A percentile compares a stretch with the other conserved stretches of the same genome.
Conservation (phyloP, 2,113 vertebrate genomes). For the Gymnarchus niloticus region DNA sequence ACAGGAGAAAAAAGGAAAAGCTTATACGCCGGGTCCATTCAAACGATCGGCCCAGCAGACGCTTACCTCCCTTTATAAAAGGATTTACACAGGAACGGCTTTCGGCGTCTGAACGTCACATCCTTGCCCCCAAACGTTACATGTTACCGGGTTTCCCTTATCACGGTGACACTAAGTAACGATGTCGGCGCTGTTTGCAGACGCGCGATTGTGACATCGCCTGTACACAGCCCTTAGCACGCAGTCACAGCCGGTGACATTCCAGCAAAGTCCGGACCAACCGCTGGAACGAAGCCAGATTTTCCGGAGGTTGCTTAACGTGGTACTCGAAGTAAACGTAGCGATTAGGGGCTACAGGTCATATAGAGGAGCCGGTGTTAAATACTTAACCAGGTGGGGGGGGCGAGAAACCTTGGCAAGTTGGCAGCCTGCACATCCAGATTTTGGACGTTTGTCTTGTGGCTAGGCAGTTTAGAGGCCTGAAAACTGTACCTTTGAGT, state of each 20-base stretch:
- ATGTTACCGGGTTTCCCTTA: not conserved
- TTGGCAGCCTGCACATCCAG: too few relatives aligned
- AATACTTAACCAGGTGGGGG: too few relatives aligned
- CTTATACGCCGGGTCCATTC: not conserved
- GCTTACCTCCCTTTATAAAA: not conserved
- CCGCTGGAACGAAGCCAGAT: not conserved
- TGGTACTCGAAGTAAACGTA: not conserved
- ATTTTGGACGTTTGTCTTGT: too few relatives aligned
- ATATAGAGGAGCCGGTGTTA: not conserved
- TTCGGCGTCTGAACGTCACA: constrained; percentile 19
- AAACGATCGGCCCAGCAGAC: not conserved
- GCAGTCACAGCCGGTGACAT: not conserved
- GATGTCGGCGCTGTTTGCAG: not conserved
- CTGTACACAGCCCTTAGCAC: not conserved
- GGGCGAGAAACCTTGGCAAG: too few relatives aligned
- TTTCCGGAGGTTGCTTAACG: not conserved
- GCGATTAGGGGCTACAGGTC: too few relatives aligned
- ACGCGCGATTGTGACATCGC: not conserved
- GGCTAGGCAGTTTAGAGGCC: not conserved
- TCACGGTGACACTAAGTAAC: not conserved
- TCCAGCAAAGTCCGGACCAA: not conserved
- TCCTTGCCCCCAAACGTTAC: not conserved
- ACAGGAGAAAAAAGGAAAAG: not conserved
- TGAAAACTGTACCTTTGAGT: not conserved
- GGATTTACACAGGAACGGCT: not conserved